Conservation (phyloP, 2,888 invertebrate genomes). For the Odiellus spinosus region DNA sequence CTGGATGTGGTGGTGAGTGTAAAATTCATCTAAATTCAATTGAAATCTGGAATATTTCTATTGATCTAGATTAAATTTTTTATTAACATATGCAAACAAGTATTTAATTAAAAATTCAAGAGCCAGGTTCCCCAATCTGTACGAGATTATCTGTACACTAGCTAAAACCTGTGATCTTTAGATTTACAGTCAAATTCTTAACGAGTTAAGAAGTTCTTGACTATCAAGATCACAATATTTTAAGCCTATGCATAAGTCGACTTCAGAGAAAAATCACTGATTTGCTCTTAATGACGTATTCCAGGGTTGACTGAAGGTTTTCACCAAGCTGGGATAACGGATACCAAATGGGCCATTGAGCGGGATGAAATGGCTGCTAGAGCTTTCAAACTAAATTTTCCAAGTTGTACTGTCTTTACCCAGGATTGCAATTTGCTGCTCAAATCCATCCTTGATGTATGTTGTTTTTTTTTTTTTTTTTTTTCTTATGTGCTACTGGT, state of each 20-base stretch:
- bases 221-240: background rate
- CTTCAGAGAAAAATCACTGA: background rate
- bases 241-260: background rate
- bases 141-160: no score
- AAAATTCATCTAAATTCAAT: background rate
- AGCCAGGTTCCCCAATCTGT: no score
- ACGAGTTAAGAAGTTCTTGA: no score
- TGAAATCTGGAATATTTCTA: background rate
- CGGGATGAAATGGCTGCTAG: conserved; percentile 57
- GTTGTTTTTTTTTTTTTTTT: conserved; percentile 7
- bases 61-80: no score
- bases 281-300: conserved; percentile 2
- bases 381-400: conserved; percentile 60
- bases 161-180: no score
- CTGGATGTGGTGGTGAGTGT: conserved; percentile 56
- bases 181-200: no score
- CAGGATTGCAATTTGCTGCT: conserved; percentile 64
- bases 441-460: conserved; percentile 45
- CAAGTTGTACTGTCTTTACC: conserved; percentile 53
- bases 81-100: no score
- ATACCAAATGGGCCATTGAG: conserved; percentile 66
- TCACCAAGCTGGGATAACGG: conserved; percentile 44
- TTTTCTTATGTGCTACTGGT: no score
- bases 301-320: conserved; percentile 48
- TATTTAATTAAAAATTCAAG: no score